Percentiles rank a stretch among this genome's conserved stretches.
These are phyloP conservation scores for Drosophila hamatofila DNA, from an alignment of 2,888 invertebrate species.

Conservation along the genomic window DNA sequence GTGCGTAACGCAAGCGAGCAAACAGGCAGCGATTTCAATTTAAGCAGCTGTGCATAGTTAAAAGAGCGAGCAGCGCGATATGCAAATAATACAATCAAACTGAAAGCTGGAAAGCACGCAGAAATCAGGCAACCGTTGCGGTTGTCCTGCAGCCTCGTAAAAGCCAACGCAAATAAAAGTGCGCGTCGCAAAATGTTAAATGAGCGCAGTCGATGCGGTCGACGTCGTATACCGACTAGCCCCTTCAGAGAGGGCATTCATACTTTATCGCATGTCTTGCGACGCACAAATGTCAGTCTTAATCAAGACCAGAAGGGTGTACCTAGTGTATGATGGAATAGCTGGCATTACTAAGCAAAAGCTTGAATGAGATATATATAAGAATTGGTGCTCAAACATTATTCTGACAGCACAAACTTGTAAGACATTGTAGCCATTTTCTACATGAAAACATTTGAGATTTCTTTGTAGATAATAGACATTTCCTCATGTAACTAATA, in stretches of 20 bases:
- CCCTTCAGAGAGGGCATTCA: slow-evolving; percentile 15
- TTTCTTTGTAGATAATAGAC: too few relatives aligned
- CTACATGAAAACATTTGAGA: too few relatives aligned
- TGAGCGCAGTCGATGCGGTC: slow-evolving; percentile 53
- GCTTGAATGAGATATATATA: too few relatives aligned
- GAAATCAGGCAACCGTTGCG: slow-evolving; percentile 41
- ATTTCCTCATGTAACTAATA: too few relatives aligned
- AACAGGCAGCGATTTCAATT: slow-evolving; percentile 64
- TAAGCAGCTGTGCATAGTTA: slow-evolving; percentile 67
- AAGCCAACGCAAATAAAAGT: slow-evolving; percentile 69
- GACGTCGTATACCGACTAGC: slow-evolving; percentile 29
- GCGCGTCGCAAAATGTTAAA: slow-evolving; percentile 66
- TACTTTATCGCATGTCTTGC: slow-evolving; percentile 18
- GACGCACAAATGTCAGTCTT: slow-evolving; percentile 6
- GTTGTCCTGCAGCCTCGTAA: slow-evolving; percentile 67
- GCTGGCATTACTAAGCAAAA: too few relatives aligned
- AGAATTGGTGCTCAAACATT: too few relatives aligned
- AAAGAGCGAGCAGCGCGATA: slow-evolving; percentile 43
- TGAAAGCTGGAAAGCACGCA: neutral
- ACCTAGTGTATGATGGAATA: too few relatives aligned
- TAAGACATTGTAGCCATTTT: too few relatives aligned
- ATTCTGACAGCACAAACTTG: too few relatives aligned
- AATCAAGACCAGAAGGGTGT: neutral
- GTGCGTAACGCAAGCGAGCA: slow-evolving; percentile 20
- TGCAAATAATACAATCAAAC: slow-evolving; percentile 57